Percentiles rank a stretch among this genome's conserved stretches.
Evolutionary conservation across 30 jellyfish, hydroid and myxozoan genomes (phyloP).

Genomic region (Aurelia aurita complex sp. Pacific): DNA sequence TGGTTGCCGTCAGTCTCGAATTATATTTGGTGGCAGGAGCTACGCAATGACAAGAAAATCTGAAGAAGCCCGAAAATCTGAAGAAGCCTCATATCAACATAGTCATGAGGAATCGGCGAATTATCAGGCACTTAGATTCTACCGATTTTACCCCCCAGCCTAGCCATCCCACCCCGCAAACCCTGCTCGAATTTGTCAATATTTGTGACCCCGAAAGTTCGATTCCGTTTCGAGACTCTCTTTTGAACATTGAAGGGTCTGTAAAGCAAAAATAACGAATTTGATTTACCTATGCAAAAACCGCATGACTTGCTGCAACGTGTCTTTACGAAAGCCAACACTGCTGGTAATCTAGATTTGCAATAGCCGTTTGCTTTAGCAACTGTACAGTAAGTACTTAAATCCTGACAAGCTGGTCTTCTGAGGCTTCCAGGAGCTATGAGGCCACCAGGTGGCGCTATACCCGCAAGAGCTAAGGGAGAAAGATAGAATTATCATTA

Average conservation of each 20-base stretch:
- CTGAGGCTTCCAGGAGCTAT: constrained; percentile 43
- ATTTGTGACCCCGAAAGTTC: background rate
- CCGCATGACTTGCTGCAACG: constrained; percentile 71
- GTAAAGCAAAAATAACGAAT: background rate
- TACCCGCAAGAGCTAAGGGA: background rate
- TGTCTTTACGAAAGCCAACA: constrained; percentile 18
- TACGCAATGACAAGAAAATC: too few species aligned
- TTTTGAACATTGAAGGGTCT: background rate
- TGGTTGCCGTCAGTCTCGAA: too few species aligned
- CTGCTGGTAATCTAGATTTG: background rate
- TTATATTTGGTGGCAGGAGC: too few species aligned
- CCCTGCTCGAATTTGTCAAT: too few species aligned
- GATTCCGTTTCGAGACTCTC: background rate
- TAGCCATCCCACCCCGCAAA: too few species aligned
- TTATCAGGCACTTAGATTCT: too few species aligned
- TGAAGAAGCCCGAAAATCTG: too few species aligned
- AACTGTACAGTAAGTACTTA: constrained; percentile 22
- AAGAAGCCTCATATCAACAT: too few species aligned
- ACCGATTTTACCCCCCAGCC: too few species aligned
- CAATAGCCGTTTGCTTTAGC: constrained; percentile 52
- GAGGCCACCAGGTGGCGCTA: constrained; percentile 28
- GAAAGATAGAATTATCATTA: background rate
- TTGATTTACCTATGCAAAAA: constrained; percentile 27
- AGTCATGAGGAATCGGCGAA: too few species aligned
- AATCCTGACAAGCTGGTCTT: constrained; percentile 22